A percentile compares a stretch with the other conserved stretches of the same genome.
Conservation (phyloP, 2,113 vertebrate species). For the Euleptes europaea region DNA sequence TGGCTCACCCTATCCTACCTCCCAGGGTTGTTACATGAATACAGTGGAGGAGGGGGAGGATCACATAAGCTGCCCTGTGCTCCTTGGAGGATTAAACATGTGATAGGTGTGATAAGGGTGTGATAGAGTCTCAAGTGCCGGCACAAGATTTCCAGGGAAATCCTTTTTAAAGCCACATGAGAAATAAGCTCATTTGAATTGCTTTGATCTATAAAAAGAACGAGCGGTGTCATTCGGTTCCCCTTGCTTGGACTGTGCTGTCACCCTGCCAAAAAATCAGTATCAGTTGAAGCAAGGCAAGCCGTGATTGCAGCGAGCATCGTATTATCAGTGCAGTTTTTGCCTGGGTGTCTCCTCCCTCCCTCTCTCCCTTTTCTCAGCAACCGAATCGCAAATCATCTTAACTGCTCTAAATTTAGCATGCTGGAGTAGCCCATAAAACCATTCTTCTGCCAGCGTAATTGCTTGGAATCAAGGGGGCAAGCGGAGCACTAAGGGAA, state of each 20-base stretch:
- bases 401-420: slow-evolving; percentile 64
- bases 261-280: background rate
- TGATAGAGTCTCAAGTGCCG: too few relatives aligned
- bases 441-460: slow-evolving; percentile 42
- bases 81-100: too few relatives aligned
- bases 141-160: slow-evolving; percentile 18
- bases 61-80: too few relatives aligned
- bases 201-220: slow-evolving; percentile 42
- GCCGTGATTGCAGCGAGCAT: slow-evolving; percentile 35
- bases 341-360: background rate
- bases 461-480: slow-evolving; percentile 36
- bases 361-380: slow-evolving; percentile 21
- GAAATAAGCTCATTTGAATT: slow-evolving; percentile 34
- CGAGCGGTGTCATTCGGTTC: background rate
- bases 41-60: too few relatives aligned
- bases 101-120: too few relatives aligned
- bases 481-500: background rate
- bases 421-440: rapidly evolving
- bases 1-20: too few relatives aligned
- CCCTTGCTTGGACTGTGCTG: slow-evolving; percentile 38
- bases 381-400: slow-evolving; percentile 56
- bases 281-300: background rate
- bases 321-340: background rate
- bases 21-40: too few relatives aligned
- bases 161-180: slow-evolving; percentile 48